Evolutionary conservation across 1,140 invertebrate genomes (phyloP), one percentile per base, ranked within the genome.

Genomic region (Drosophila arizonae): DNA sequence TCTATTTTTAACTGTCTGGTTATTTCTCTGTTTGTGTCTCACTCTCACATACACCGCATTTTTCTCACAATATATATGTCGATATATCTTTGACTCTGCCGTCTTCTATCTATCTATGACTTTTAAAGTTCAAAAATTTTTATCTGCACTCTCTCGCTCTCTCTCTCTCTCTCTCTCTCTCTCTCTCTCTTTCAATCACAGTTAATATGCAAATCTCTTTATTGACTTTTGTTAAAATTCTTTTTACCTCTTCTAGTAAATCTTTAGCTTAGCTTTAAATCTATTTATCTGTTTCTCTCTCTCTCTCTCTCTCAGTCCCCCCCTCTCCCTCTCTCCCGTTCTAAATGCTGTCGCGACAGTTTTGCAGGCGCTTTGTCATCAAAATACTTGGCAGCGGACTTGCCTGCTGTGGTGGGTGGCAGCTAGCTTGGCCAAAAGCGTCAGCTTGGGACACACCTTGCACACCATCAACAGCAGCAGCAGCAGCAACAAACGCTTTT

Each of bases 371-470:
- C 36, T 62, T 30, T 54, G 50, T 54, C 28, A 48, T 70, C 56
- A 30, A 68, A 62, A 26, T 28, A 50, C 45, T 26, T 62, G 60
- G 10, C 43, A 66, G 51, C 68, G 67, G 52, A 64, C 60, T 54
- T 50, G 72, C 43, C 30, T 63, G 64, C n/a, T 46, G 43, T 46
- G 76, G 70, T 70, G 76, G 56, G 64, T 60, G 54, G 69, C 61
- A 48, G 50, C 28, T 45, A 15, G 63, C 33, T 71, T 71, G 69
- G 63, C 54, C 63, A 66, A 66, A 66, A 60, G 62, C 65, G 66
- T 52, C 60, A 48, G 71, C 67, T 62, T 61, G 72, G 54, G 81
- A 65, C 81, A 84, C 81, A 84, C 81, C 81, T 84, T 84, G 81
- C 81, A 63, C 81, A 76, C 80, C 41, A 51, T 54, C 26, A 66